Base-by-base conservation (phyloP, 2,113 vertebrate genomes). In the Rhagologus leucostigma region DNA sequence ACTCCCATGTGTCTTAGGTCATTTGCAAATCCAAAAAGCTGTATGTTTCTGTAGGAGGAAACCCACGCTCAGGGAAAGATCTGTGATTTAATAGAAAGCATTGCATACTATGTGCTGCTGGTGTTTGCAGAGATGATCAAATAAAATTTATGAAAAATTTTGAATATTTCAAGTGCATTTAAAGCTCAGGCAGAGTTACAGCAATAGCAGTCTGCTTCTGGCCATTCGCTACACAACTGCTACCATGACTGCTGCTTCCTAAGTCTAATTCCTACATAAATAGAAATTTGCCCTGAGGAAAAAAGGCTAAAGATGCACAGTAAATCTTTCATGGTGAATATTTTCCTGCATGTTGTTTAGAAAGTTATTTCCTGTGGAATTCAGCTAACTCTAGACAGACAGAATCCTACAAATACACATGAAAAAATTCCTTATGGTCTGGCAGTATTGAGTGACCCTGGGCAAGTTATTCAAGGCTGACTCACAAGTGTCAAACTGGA, bases 361-460 rank as follows among this genome's bases (percentile, higher is more conserved):
- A 92, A 87, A 93, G 64, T 46, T 64, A 89, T 94, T 93, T 91
- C 56, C 56, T 87, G 41, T 89, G 80, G 88, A 90, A 96, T 93
- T 92, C 76, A 88, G 23, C 41, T 89, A 64, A 67, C 92, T 90
- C 49, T 74, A 75, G 56, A 59, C 37, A 65, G 32, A 39, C 6
- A 60, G 49, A 33, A 78, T 78, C 44, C 60, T 46, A 84, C 44
- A 92, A 94, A 71, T 79, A 39, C 22, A 64, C 26, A 41, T 20
- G 35, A 87, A 92, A 94, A 81, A 81, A 37, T 32, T 83, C 60
- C 37, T 78, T 56, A 14, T 68, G 10, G 26, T 75, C 74, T 84
- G 62, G 19, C 20, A 78, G 10, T 64, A 68, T 17, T 67, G 67
- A 13, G 24, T 90, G 60, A 88, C 52, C 44, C 64, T 41, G 18